Percentiles rank a stretch among this genome's conserved stretches.
Conservation (phyloP, 1,140 invertebrate species). For the Druon quercuslanigerum region DNA sequence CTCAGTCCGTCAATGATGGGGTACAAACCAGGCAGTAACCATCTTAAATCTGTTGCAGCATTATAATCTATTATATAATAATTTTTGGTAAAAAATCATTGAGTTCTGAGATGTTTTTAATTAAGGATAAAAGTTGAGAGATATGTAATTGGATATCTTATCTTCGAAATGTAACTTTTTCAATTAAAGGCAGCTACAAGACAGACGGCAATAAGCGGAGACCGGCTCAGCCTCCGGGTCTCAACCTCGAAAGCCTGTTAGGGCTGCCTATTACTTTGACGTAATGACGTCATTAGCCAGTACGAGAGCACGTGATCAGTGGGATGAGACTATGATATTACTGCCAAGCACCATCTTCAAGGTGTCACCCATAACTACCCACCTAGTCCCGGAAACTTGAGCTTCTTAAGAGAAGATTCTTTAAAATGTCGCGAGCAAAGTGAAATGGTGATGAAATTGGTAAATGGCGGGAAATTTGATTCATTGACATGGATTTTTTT, state of each 20-base stretch:
- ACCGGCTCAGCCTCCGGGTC: background rate
- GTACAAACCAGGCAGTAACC: too few species aligned
- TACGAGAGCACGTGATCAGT: constrained; percentile 13
- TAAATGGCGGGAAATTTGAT: too few species aligned
- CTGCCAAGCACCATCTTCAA: constrained; percentile 17
- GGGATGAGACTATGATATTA: constrained; percentile 28
- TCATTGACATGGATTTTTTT: too few species aligned
- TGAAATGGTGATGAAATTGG: too few species aligned
- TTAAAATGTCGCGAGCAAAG: too few species aligned
- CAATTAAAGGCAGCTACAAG: constrained; percentile 10
- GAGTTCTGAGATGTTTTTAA: too few species aligned
- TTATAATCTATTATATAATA: too few species aligned
- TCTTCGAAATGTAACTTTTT: background rate
- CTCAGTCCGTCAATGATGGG: too few species aligned
- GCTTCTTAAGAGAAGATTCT: background rate
- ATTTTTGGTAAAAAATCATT: too few species aligned
- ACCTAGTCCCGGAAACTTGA: background rate
- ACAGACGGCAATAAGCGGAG: background rate
- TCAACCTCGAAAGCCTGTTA: constrained; percentile 26
- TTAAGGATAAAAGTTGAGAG: too few species aligned
- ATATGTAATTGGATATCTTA: background rate
- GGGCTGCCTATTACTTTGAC: constrained; percentile 21
- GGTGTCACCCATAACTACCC: background rate
- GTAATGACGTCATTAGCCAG: constrained; percentile 15
- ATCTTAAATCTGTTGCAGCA: too few species aligned